Conservation (phyloP, 2,797 vertebrate species). For the Lateolabrax maculatus region DNA sequence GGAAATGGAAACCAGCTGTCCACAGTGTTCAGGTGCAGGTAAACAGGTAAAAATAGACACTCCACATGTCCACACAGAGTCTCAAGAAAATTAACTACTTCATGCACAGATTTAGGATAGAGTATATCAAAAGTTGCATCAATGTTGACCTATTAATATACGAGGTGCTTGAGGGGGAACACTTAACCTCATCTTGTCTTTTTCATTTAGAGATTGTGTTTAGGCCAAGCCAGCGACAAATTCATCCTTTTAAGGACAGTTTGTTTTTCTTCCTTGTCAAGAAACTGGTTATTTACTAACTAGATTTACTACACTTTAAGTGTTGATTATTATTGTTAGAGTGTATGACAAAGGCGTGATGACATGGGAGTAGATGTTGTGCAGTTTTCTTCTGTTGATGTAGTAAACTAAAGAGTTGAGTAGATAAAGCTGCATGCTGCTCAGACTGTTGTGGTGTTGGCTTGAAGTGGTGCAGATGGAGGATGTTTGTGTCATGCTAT, state of each 20-base stretch:
- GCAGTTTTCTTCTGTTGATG: slow-evolving; percentile 51
- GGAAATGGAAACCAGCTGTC: slow-evolving; percentile 68
- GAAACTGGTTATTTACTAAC: slow-evolving; percentile 27
- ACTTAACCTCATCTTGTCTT: slow-evolving; percentile 37
- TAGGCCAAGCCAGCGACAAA: slow-evolving; percentile 17
- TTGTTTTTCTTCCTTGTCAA: slow-evolving; percentile 8
- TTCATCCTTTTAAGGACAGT: slow-evolving; percentile 5
- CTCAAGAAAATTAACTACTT: slow-evolving; percentile 54
- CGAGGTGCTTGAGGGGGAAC: slow-evolving; percentile 34
- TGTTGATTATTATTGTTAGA: slow-evolving; percentile 9
- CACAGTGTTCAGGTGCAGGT: slow-evolving; percentile 51
- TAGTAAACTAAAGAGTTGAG: slow-evolving; percentile 35
- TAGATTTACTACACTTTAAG: neutral
- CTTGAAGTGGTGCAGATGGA: slow-evolving; percentile 66
- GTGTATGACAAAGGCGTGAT: slow-evolving; percentile 13
- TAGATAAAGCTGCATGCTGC: slow-evolving; percentile 42
- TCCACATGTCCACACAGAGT: slow-evolving; percentile 50
- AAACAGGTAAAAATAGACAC: slow-evolving; percentile 55
- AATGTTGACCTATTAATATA: slow-evolving; percentile 50
- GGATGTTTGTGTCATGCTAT: slow-evolving; percentile 67
- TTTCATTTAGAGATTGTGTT: slow-evolving; percentile 27
- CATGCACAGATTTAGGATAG: slow-evolving; percentile 46
- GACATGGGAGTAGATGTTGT: slow-evolving; percentile 43
- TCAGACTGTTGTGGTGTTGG: slow-evolving; percentile 44
- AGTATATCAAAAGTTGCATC: slow-evolving; percentile 47